Evolutionary conservation across 1,140 invertebrate species (phyloP).

Genomic region (Nebria ingens): DNA sequence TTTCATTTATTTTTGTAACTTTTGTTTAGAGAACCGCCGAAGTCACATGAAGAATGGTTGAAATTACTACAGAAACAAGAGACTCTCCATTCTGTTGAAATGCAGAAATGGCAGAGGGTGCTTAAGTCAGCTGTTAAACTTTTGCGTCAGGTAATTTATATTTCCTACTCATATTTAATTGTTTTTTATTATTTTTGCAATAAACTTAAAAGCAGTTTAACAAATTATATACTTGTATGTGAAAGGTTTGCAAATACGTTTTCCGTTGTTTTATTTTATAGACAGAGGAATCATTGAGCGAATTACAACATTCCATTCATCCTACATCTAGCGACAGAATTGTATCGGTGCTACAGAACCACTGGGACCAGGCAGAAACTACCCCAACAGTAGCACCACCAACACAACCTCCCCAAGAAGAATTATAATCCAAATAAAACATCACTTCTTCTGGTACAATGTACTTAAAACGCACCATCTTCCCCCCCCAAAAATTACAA

Average conservation of each 20-base stretch:
- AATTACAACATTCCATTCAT: constrained; percentile 53
- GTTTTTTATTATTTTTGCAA: constrained; percentile 8
- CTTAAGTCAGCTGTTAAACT: constrained; percentile 51
- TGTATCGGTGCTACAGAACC: constrained; percentile 23
- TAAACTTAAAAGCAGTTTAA: background rate
- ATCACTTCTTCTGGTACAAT: background rate
- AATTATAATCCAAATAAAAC: constrained; percentile 12
- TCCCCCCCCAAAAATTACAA: background rate
- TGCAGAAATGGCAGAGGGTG: constrained; percentile 65
- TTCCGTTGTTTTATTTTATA: constrained; percentile 28
- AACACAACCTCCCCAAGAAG: constrained; percentile 12
- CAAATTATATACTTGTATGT: background rate
- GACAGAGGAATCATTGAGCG: constrained; percentile 54
- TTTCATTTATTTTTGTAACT: constrained; percentile 12
- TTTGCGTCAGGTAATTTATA: constrained; percentile 45
- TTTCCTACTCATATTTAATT: constrained; percentile 9
- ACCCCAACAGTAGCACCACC: background rate
- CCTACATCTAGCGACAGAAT: constrained; percentile 35
- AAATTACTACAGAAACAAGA: constrained; percentile 63
- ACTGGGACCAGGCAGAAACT: constrained; percentile 8
- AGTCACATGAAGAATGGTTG: constrained; percentile 66
- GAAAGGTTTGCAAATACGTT: background rate
- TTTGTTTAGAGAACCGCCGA: constrained; percentile 44
- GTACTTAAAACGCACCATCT: background rate
- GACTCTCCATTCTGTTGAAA: constrained; percentile 58